These are phyloP conservation scores for Saccopteryx bilineata DNA, from an alignment of 2,113 vertebrate genomes.

Conservation along the genomic window DNA sequence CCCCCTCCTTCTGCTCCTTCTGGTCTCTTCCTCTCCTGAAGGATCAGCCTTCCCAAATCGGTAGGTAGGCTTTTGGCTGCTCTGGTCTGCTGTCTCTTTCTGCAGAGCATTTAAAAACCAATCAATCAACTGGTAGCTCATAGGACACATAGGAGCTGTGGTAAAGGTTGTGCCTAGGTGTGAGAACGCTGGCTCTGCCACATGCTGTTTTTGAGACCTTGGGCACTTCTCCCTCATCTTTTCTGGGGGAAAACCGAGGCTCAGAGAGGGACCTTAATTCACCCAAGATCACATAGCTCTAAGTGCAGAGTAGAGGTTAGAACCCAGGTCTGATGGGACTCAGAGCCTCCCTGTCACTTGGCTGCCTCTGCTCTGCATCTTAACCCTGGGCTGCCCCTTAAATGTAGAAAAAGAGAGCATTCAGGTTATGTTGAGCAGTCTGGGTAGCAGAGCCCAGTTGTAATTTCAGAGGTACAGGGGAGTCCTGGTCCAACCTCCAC, in stretches of 20 bases:
- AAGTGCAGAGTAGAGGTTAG: background rate
- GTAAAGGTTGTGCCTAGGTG: rapidly evolving
- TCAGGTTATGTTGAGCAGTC: too few species aligned
- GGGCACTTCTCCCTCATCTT: too few species aligned
- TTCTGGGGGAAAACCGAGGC: background rate
- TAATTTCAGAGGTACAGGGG: background rate
- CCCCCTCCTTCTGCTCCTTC: too few species aligned
- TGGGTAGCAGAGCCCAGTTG: too few species aligned
- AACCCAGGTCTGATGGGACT: background rate
- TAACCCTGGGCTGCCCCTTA: background rate
- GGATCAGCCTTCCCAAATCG: background rate
- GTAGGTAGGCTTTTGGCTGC: background rate
- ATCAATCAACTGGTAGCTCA: too few species aligned
- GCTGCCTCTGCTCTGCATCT: background rate
- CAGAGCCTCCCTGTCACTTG: background rate
- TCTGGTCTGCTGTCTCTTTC: background rate
- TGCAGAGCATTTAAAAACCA: background rate
- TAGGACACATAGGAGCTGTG: background rate
- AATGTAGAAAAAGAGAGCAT: background rate
- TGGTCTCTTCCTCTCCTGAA: background rate
- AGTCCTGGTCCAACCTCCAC: background rate
- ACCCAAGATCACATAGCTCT: background rate
- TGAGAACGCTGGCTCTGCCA: background rate
- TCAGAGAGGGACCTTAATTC: background rate
- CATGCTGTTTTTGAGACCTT: background rate